Base-by-base conservation (phyloP, 1,140 invertebrate genomes). In the Cyrtorhinus lividipennis region DNA sequence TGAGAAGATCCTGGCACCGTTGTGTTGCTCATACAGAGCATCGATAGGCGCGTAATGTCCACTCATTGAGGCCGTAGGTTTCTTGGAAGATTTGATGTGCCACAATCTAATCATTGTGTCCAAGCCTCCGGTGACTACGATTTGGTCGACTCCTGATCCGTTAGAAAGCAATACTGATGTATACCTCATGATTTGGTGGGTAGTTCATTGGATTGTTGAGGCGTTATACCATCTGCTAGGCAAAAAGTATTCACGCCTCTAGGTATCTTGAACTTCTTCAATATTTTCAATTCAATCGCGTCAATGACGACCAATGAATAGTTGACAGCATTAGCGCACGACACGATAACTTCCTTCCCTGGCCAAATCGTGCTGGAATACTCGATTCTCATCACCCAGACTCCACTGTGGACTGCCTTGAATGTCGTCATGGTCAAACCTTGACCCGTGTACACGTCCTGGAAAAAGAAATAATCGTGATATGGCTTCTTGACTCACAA, bases 31-130 rank as follows among this genome's bases (percentile, higher is more conserved):
- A 64, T 83, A 77, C 20, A 90, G 71, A 23, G 77, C 76, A 22
- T 81, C 78, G 66, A 90, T 80, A 23, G 80, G 79, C 1, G 83
- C 79, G 65, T 80, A 80, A 72, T 91, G 87, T 10, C 87, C 87
- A 18, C 75, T 73, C 3, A 89, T 73, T 5, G 81, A 72, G 1
- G 76, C 76, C 30, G 75, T 81, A 1, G 83, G 76, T 67, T 82
- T 80, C 23, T 72, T 72, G 1, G 85, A 78, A 18, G 87, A 80
- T 71, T 87, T 88, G 0, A 84, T 79, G 71, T 86, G 86, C 87
- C 87, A 91, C 20, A 88, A 70, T 12, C 84, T 78, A 1, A 90
- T 77, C 46, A 80, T 70, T 68, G 82, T 83, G 71, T 90, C 86
- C 0, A 81, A 77, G 46, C 87, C 83, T 3, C 87, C 88, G 2